A percentile compares a stretch with the other conserved stretches of the same genome.
Conservation (phyloP, 1,140 invertebrate species). For the Hermetia illucens region DNA sequence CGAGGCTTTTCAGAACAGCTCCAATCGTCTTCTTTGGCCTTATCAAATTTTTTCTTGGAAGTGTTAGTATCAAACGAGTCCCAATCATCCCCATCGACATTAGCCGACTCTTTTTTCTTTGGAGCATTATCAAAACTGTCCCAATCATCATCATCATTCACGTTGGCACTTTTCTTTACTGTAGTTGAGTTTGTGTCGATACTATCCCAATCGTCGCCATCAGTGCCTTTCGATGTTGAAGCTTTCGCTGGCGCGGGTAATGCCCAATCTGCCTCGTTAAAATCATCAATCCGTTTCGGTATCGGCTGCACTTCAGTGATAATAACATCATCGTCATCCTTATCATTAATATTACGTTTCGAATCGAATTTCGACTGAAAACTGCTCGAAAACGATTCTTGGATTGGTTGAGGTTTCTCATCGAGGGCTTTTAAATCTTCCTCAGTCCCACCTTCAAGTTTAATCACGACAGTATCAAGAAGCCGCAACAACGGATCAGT, state of each 20-base stretch:
- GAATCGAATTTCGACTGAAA: too few relatives aligned
- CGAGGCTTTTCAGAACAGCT: conserved; percentile 13
- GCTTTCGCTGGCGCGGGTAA: conserved; percentile 15
- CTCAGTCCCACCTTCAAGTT: conserved; percentile 93
- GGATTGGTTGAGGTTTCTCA: conserved; percentile 36
- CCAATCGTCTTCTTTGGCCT: too few relatives aligned
- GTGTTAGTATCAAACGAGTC: too few relatives aligned
- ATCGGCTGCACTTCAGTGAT: conserved; percentile 25
- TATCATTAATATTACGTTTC: conserved; percentile 28
- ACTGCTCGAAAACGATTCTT: too few relatives aligned
- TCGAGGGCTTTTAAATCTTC: conserved; percentile 80
- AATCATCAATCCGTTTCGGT: conserved; percentile 16
- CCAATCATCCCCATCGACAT: conserved; percentile 27
- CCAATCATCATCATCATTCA: conserved; percentile 13
- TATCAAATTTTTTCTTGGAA: too few relatives aligned
- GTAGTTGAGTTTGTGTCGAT: background rate
- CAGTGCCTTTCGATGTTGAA: conserved; percentile 9
- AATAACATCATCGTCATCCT: conserved; percentile 21
- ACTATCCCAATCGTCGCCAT: background rate
- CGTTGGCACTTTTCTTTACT: conserved; percentile 13
- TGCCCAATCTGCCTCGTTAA: conserved; percentile 18
- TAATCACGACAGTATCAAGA: conserved; percentile 92
- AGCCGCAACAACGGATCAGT: conserved; percentile 75
- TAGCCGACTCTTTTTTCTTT: conserved; percentile 37
- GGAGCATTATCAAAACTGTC: too few relatives aligned